Evolutionary conservation across 2,797 vertebrate species (phyloP).

Genomic region (Leucoraja ocellata): DNA sequence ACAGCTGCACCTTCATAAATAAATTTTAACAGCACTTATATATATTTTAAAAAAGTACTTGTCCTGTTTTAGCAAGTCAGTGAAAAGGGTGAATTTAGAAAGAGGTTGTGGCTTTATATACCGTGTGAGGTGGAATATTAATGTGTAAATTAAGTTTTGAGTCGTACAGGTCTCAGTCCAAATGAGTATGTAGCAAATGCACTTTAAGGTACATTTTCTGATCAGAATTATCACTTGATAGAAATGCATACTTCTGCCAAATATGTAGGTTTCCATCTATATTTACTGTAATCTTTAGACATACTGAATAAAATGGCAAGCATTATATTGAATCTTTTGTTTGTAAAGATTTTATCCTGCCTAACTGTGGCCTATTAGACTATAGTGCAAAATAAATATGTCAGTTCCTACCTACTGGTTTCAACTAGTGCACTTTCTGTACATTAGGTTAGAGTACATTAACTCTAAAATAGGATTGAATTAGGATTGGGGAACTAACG

Average conservation of each 20-base stretch:
- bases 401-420: slow-evolving; percentile 2
- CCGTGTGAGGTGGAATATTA: slow-evolving; percentile 16
- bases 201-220: slow-evolving; percentile 35
- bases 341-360: background rate
- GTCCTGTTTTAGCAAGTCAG: background rate
- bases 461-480: background rate
- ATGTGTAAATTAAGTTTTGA: slow-evolving; percentile 16
- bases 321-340: background rate
- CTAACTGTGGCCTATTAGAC: slow-evolving; percentile 12
- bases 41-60: slow-evolving; percentile 5
- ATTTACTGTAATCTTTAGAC: background rate
- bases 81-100: background rate
- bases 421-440: slow-evolving; percentile 29
- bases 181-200: slow-evolving; percentile 34
- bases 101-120: slow-evolving; percentile 6
- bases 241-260: slow-evolving; percentile 23
- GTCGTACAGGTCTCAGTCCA: slow-evolving; percentile 5
- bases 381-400: slow-evolving; percentile 5
- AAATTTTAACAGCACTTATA: background rate
- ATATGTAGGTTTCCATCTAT: slow-evolving; percentile 10
- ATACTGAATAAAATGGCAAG: slow-evolving; percentile 4
- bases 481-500: background rate
- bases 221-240: slow-evolving; percentile 26
- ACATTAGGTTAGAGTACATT: background rate
- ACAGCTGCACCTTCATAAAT: background rate